phyloP scores from a whole-genome alignment of 2,113 vertebrate species.

The Oreochromis spilurus region DNA sequence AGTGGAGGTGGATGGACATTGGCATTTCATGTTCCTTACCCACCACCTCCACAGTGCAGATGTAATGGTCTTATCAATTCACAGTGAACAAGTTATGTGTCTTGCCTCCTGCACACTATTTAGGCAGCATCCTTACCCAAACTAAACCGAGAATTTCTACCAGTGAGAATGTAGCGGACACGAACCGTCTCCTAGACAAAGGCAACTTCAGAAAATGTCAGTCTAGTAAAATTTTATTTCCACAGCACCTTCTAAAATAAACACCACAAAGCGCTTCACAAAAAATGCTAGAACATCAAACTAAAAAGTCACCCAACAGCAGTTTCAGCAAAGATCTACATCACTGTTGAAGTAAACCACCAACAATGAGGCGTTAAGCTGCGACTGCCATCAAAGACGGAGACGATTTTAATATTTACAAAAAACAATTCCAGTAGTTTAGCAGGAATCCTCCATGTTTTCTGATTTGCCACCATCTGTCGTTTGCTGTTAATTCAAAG shows the following conservation, averaged over 20 bases:
- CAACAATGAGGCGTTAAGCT: not conserved
- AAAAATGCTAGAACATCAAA: not conserved
- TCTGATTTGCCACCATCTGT: constrained; percentile 17
- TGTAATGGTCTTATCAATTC: not conserved
- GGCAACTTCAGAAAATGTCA: not conserved
- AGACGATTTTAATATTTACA: not conserved
- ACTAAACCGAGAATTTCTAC: not conserved
- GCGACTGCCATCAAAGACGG: not conserved
- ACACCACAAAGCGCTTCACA: not conserved
- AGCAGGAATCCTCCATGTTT: not conserved
- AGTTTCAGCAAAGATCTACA: not conserved
- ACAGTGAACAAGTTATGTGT: not conserved
- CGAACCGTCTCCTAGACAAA: not conserved
- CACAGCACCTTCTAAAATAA: not conserved
- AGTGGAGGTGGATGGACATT: not conserved
- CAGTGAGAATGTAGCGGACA: not conserved
- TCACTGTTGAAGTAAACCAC: not conserved
- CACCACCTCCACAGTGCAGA: not conserved
- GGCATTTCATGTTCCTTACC: not conserved
- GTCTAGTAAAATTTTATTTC: not conserved
- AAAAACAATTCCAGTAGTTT: not conserved
- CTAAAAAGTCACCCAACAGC: not conserved
- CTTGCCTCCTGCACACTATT: not conserved
- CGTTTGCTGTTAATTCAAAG: constrained; percentile 21
- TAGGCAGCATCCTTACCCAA: not conserved